Evolutionary conservation across 2,888 invertebrate genomes (phyloP), one percentile per base, ranked within the genome.

Genomic region (Caradrina kadenii): DNA sequence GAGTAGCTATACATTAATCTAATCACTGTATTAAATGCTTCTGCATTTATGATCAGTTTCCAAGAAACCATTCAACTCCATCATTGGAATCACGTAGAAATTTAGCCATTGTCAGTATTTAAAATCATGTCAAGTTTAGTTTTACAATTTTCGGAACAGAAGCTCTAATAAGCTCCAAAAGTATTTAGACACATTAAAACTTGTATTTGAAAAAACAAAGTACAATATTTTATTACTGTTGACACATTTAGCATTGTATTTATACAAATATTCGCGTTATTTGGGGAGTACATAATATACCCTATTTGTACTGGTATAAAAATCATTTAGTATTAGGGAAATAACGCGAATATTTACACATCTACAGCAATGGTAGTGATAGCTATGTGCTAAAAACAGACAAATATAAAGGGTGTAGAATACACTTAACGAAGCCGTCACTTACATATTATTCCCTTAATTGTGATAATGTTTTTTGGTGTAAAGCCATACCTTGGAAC

Each of bases 21-120:
- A 85, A 84, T 85, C 86, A 85, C 81, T 83, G 80, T 81, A 62
- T 70, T 71, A 84, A 88, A 89, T 87, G 88, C 87, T 73, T 65
- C 65, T 67, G 83, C 86, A 88, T 88, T 84, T 70, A 72, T 54
- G 39, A 79, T 65, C 65, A 72, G 74, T 58, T 65, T 58, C 69
- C 63, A 69, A 60, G 66, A 74, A 74, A 74, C 53, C 8, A 59
- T 45, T 74, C 72, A 67, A 19, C 54, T 54, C 72, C 72, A 68
- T 55, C 72, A 64, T 76, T 55, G 7, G 26, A 45, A 55, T 52
- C 71, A 52, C 54, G 45, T n/a, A 22, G 55, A 79, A 64, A 76
- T 73, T 80, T 80, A 80, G 70, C 80, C 63, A 49, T 69, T 63
- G 50, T 48, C 56, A 68, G 61, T 22, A 13, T 21, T 17, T 50